Conservation (phyloP, 2,113 vertebrate species). For the Apodemus sylvaticus region DNA sequence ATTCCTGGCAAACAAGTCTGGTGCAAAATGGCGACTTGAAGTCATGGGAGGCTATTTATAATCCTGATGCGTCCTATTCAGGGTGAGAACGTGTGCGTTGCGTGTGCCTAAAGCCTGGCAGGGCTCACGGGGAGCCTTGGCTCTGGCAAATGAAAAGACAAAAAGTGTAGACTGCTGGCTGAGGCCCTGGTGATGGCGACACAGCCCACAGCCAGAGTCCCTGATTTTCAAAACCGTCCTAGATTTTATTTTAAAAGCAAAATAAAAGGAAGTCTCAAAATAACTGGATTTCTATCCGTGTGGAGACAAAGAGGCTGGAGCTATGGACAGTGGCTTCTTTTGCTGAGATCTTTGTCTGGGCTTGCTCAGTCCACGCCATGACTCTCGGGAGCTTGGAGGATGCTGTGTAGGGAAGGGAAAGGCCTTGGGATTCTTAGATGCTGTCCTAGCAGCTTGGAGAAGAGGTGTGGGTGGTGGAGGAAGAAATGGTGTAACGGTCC, state of each 20-base stretch:
- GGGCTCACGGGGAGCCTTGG: not conserved
- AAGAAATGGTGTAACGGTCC: fast-evolving
- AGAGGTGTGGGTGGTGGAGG: fast-evolving
- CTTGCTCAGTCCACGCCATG: not conserved
- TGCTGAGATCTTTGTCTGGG: not conserved
- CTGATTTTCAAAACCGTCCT: not conserved
- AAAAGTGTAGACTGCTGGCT: not conserved
- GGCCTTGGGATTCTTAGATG: not conserved
- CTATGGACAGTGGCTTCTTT: not conserved
- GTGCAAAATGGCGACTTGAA: not conserved
- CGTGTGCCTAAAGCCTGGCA: not conserved
- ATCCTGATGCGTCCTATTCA: not conserved
- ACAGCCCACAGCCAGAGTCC: fast-evolving
- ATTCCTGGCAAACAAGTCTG: not conserved
- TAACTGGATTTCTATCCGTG: not conserved
- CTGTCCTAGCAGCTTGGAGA: not conserved
- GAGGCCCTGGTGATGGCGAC: fast-evolving
- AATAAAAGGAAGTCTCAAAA: not conserved
- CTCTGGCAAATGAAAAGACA: not conserved
- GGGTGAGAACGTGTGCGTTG: not conserved
- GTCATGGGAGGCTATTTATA: not conserved
- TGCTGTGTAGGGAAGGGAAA: fast-evolving
- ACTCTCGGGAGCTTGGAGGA: fast-evolving
- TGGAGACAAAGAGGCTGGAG: not conserved
- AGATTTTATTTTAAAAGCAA: slow-evolving; percentile 22